Conservation (phyloP, 2,113 vertebrate genomes). For the Carassius gibelio region DNA sequence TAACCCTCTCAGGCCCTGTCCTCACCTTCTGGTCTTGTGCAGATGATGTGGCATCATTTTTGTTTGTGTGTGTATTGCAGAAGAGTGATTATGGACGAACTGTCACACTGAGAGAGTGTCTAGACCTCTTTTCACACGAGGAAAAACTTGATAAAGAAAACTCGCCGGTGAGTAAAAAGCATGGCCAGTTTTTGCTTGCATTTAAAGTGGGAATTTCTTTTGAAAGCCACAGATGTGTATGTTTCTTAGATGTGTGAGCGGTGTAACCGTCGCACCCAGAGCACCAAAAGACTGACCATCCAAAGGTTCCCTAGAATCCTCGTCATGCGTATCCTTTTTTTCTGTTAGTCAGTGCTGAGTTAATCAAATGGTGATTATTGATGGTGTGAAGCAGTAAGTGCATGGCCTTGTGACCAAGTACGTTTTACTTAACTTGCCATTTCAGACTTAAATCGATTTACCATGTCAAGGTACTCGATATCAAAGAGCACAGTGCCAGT, state of each 20-base stretch:
- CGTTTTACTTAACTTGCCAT: conserved; percentile 55
- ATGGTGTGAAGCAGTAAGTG: not conserved
- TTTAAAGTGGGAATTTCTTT: not conserved
- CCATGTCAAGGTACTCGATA: conserved; percentile 85
- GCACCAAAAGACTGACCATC: conserved; percentile 89
- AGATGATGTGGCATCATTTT: not conserved
- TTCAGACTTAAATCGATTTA: conserved; percentile 89
- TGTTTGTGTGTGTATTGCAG: conserved; percentile 54
- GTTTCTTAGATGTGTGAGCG: conserved; percentile 86
- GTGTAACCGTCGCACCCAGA: conserved; percentile 84
- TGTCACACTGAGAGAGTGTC: conserved; percentile 85
- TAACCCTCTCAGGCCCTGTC: conserved; percentile 56
- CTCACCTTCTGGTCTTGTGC: not conserved
- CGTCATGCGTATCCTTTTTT: conserved; percentile 92
- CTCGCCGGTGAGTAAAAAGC: conserved; percentile 78
- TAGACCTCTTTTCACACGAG: conserved; percentile 90
- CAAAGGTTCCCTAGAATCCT: conserved; percentile 90
- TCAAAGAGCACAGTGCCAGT: conserved; percentile 87
- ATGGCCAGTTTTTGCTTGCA: not conserved
- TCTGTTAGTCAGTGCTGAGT: not conserved
- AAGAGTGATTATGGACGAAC: conserved; percentile 76
- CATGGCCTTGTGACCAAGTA: not conserved
- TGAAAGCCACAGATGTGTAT: conserved; percentile 13
- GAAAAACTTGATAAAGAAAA: conserved; percentile 89
- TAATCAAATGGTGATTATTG: not conserved